Base-by-base conservation (phyloP, 30 jellyfish, hydroid and myxozoan species). In the Mastigias papua region DNA sequence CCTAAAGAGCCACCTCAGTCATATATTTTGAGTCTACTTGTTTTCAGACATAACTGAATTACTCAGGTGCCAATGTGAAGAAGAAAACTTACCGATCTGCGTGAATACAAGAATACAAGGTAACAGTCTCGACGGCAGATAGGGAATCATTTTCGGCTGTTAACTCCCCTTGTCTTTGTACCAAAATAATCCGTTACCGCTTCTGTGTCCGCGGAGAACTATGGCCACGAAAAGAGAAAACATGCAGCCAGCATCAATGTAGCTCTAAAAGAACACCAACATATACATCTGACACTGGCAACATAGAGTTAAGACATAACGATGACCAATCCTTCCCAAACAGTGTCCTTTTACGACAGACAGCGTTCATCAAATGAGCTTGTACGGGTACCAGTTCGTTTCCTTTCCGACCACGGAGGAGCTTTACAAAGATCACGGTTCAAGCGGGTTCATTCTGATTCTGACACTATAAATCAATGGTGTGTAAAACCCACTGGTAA, bases 351-450 rank as follows among this genome's bases (percentile, higher is more conserved):
- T 42, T 4, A 4, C 13, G 7, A 15, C 13, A 15, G 13, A 42
- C 74, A 23, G 74, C 74, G 74, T 25, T 27, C 74, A n/a, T 23
- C 74, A 63, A 63, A 25, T 63, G 74, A 63, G 74, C 74, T 63
- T 63, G 26, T 27, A 2, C 23, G n/a, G 42, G 74, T 63, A 63
- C 74, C 74, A 10, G 74, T 27, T 63, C 33, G 23, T 63, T 26
- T 63, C 42, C 74, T 25, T 7, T 63, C 0, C 26, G 27, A 21
- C 20, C 26, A 19, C 74, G 74, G 37, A 63, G 74, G 74, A 63
- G 74, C 74, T 20, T 26, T 25, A 21, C 67, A 54, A 25, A 2
- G 67, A 25, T 25, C 13, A 42, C 13, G 13, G 13, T 15, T 42
- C 54, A 8, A 0, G 13, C 7, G 13, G 7, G 13, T 4, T 42